Conservation (phyloP, 2,888 invertebrate genomes). For the Macrophya annulata region DNA sequence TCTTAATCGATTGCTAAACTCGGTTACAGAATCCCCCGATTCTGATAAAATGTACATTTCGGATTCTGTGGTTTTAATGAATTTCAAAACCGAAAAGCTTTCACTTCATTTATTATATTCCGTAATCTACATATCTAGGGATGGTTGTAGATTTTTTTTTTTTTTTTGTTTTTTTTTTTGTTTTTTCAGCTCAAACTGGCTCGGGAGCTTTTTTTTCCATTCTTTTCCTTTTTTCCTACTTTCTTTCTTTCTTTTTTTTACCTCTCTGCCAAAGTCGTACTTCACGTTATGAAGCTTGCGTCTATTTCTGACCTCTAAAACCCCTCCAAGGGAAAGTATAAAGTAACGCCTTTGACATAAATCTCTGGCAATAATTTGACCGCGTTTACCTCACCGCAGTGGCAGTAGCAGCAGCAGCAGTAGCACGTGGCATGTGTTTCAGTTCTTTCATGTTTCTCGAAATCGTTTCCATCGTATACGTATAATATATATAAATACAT, state of each 20-base stretch:
- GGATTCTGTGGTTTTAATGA: not conserved
- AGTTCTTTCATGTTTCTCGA: not conserved
- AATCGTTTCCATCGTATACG: not conserved
- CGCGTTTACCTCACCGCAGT: slow-evolving; percentile 19
- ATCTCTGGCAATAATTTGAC: slow-evolving; percentile 36
- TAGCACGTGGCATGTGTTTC: slow-evolving; percentile 7
- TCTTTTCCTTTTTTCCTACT: not conserved
- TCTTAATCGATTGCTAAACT: not conserved
- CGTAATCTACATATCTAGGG: not conserved
- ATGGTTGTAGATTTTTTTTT: not conserved
- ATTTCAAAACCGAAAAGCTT: not conserved
- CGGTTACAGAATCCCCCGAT: not conserved
- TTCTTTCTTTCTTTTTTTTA: too few species aligned
- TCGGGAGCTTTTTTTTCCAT: not conserved
- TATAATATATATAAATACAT: not conserved
- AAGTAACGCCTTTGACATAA: slow-evolving; percentile 28
- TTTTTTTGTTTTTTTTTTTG: not conserved
- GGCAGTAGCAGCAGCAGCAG: not conserved
- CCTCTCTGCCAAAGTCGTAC: too few species aligned
- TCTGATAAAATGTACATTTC: not conserved
- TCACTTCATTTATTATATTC: not conserved
- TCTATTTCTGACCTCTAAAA: not conserved
- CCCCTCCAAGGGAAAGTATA: not conserved
- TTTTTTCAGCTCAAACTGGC: not conserved
- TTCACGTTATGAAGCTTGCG: not conserved